Conservation (phyloP, 2,113 vertebrate species). For the Trematomus loennbergii region DNA sequence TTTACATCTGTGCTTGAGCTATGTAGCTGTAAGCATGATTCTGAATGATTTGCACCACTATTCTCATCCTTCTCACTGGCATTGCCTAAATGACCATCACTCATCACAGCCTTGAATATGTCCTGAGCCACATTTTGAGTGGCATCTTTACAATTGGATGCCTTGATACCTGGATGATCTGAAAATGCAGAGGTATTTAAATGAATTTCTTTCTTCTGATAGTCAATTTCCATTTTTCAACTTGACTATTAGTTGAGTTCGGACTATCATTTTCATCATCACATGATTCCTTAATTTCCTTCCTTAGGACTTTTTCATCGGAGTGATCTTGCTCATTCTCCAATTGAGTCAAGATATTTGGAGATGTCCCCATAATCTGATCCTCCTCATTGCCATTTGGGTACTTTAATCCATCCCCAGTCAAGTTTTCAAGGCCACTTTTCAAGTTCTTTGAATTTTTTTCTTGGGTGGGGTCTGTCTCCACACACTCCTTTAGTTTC, state of each 20-base stretch:
- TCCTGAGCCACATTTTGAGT: conserved; percentile 19
- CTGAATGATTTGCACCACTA: not conserved
- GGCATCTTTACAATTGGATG: conserved; percentile 15
- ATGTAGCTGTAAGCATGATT: too few species aligned
- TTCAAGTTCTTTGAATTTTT: conserved; percentile 5
- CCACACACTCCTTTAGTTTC: conserved; percentile 17
- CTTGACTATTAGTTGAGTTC: not conserved
- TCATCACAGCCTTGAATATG: not conserved
- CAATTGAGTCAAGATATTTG: not conserved
- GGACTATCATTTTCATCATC: not conserved
- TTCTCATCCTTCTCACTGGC: conserved; percentile 28
- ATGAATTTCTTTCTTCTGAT: conserved; percentile 31
- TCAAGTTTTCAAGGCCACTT: conserved; percentile 32
- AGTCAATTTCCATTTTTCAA: conserved; percentile 21
- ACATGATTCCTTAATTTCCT: not conserved
- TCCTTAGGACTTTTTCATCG: not conserved
- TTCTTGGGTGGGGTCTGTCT: not conserved
- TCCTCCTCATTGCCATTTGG: conserved; percentile 6
- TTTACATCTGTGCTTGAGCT: too few species aligned
- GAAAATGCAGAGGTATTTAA: conserved; percentile 8
- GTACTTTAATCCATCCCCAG: not conserved
- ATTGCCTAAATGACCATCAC: conserved; percentile 19
- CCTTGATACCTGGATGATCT: not conserved
- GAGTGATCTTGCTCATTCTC: conserved; percentile 10
- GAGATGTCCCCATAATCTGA: not conserved